Base-by-base conservation (phyloP, 1,140 invertebrate species). In the Trachymyrmex cornetzi region DNA sequence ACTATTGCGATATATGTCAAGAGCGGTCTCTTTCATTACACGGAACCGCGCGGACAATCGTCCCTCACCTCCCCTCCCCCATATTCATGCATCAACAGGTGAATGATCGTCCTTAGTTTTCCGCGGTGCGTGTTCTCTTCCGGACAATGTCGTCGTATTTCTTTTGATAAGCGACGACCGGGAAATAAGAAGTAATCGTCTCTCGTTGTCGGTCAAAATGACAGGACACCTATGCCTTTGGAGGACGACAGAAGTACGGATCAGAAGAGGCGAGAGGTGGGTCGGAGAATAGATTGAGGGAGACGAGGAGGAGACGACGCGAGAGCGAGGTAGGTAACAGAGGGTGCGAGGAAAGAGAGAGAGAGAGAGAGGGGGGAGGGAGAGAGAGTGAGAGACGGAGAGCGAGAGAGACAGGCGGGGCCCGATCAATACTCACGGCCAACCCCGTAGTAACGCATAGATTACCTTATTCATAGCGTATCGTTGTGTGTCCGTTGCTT, bases 361-460 rank as follows among this genome's bases (percentile, higher is more conserved):
- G 72, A 79, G 57, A 50, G 53, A 72, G 61, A 57, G 67, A 34
- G 67, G 63, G 48, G 87, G n/a, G 59, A 59, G 24, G 19, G 64
- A 34, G 71, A 19, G 27, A 38, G 50, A 72, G 38, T n/a, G 57
- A 57, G 74, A 84, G 67, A 80, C 55, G 59, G 74, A 85, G 86
- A 77, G 24, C 3, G 63, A 72, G 86, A 87, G 85, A 84, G 87
- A 89, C 66, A 88, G 85, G 89, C 87, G 87, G 85, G 85, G 87
- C 86, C 72, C 88, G 93, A 94, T 94, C 93, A 94, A 93, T 94
- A 94, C 89, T 86, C 89, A 90, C 90, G 85, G 85, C 87, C 91
- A 91, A 90, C 91, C 90, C 90, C 88, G 84, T 89, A 90, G 92
- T 93, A 93, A 93, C 89, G 86, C 90, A 90, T 90, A 90, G 80